Conservation (phyloP, 1,140 invertebrate genomes). For the Penaeus japonicus region DNA sequence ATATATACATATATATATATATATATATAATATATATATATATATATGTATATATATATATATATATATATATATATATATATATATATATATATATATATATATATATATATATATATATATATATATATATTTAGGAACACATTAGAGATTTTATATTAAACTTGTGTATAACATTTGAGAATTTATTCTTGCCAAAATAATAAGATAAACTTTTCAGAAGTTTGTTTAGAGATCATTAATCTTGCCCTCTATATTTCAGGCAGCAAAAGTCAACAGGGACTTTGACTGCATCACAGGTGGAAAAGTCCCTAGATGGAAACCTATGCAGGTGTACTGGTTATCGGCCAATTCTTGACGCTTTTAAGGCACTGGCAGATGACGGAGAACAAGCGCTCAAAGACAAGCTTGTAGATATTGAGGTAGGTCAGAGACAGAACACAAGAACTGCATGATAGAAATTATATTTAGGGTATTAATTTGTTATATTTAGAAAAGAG, state of each 20-base stretch:
- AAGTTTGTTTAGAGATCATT: not conserved
- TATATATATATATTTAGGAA: no score
- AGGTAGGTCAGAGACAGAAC: conserved; percentile 2
- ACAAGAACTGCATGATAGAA: not conserved
- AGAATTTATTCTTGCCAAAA: no score
- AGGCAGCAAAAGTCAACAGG: conserved; percentile 61
- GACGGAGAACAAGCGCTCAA: conserved; percentile 67
- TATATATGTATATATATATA: no score
- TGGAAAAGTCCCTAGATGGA: conserved; percentile 80
- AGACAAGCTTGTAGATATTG: conserved; percentile 50
- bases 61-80: no score
- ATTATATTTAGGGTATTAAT: not conserved
- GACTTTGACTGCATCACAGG: conserved; percentile 72
- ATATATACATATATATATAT: no score
- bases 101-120: no score
- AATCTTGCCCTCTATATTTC: not conserved
- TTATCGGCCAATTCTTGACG: conserved; percentile 83
- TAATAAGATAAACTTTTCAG: no score
- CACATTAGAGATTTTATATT: no score
- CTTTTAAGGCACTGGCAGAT: conserved; percentile 78
- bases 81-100: no score
- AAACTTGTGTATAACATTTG: no score
- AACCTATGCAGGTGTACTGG: conserved; percentile 90
- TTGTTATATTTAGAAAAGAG: not conserved
- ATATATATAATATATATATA: no score